Evolutionary conservation across 92 coral and sea anemone species (phyloP).

Genomic region (Palythoa caribaeorum): DNA sequence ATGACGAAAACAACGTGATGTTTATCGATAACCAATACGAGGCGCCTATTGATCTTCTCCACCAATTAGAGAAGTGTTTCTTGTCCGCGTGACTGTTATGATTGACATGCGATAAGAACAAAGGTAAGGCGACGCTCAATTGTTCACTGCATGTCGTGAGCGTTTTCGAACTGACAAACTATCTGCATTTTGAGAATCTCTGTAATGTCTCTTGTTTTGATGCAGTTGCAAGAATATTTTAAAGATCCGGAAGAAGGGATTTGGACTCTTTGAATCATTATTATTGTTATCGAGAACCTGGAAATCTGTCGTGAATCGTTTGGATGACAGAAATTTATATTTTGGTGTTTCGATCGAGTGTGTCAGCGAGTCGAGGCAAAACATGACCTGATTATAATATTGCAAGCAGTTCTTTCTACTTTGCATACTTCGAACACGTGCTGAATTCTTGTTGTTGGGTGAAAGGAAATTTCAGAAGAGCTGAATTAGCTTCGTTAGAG

Average conservation of each 20-base stretch:
- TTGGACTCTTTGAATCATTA: neutral
- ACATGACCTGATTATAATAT: neutral
- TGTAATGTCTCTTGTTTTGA: neutral
- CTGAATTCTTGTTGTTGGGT: neutral
- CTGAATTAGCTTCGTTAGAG: neutral
- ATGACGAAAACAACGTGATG: neutral
- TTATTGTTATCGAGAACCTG: neutral
- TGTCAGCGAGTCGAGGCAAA: neutral
- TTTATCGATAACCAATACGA: constrained; percentile 26
- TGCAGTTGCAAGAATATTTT: neutral
- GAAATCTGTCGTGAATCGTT: neutral
- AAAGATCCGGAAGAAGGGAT: neutral
- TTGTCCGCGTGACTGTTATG: constrained; percentile 29
- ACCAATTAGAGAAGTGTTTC: constrained; percentile 29
- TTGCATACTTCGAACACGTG: constrained; percentile 34
- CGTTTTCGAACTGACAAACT: neutral
- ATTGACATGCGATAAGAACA: constrained; percentile 38
- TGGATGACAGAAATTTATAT: neutral
- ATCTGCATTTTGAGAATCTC: neutral
- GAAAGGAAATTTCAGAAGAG: neutral
- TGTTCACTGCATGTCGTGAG: neutral
- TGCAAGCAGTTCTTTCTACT: constrained; percentile 1
- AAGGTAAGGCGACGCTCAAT: constrained; percentile 30
- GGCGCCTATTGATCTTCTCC: neutral
- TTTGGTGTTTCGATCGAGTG: neutral